Evolutionary conservation across 2,113 vertebrate genomes (phyloP), one percentile per base, ranked within the genome.

Genomic region (Pseudorectes ferrugineus): DNA sequence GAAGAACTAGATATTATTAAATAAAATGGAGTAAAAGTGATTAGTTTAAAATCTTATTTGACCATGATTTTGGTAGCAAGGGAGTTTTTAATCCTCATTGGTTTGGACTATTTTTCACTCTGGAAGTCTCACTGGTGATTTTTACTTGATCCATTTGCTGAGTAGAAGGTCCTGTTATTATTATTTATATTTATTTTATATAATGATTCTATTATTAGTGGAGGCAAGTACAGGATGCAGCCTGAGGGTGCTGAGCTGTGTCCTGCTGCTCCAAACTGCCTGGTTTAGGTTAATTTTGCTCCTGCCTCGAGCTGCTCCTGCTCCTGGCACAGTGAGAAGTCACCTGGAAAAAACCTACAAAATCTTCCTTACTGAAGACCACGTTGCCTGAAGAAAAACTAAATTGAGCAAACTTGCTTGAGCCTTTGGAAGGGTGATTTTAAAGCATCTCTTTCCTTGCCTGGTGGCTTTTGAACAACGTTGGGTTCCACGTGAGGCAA

Each of bases 401-500:
- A 17, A 74, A 55, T 11, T 3, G 61, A 46, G n/a, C 12, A 3
- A 15, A 11, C 7, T 42, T 57, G 29, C 24, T 65, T 11, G 25
- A 18, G 20, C 31, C n/a, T 40, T 13, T 20, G 57, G 63, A 29
- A 82, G n/a, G 46, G 29, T 16, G 31, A 4, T 33, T 74, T 52
- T 11, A 48, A 87, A 40, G 6, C 12, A 18, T 21, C 24, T 57
- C 18, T 48, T 55, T 11, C 36, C 63, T 77, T 40, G 78, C 35
- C 28, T 23, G 6, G 38, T 65, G 55, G 13, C 6, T 67, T 25
- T 3, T 24, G 66, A 59, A 5, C 26, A 23, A 3, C 0, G 6
- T 38, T n/a, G 22, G 3, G 5, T 40, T 87, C 51, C 29, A 0
- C 0, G 4, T 0, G 6, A 45, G 42, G 54, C 17, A 19, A 4